A percentile compares a stretch with the other conserved stretches of the same genome.
phyloP scores from a whole-genome alignment of 2,888 invertebrate genomes.

The Ophion ellenae region DNA sequence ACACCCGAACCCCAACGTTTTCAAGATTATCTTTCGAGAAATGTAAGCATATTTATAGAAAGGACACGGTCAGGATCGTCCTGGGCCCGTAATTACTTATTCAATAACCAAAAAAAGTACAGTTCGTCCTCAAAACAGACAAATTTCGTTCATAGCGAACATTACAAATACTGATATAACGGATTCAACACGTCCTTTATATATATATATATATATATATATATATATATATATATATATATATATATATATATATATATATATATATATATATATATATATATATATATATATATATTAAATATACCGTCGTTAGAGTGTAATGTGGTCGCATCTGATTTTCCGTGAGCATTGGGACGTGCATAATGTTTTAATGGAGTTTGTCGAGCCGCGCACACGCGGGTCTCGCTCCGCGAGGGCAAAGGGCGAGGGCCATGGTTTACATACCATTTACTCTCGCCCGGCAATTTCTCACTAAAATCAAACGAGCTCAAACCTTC shows the following conservation, averaged over 20 bases:
- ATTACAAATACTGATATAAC: no score
- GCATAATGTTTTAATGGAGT: slow-evolving; percentile 84
- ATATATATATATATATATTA: slow-evolving; percentile 2
- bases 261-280: background rate
- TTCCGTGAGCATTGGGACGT: slow-evolving; percentile 84
- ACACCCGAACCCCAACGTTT: no score
- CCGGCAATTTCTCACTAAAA: slow-evolving; percentile 74
- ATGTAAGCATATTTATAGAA: no score
- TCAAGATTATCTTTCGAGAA: no score
- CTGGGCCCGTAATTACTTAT: no score
- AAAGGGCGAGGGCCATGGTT: slow-evolving; percentile 81
- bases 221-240: slow-evolving; percentile 12
- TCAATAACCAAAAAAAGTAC: no score
- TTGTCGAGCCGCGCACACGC: slow-evolving; percentile 78
- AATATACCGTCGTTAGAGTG: slow-evolving; percentile 43
- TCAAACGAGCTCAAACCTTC: slow-evolving; percentile 52
- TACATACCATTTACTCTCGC: slow-evolving; percentile 84
- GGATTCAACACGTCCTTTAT: no score
- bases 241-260: background rate
- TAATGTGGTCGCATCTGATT: slow-evolving; percentile 81
- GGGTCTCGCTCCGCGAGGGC: slow-evolving; percentile 71
- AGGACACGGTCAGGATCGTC: no score
- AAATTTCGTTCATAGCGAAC: no score
- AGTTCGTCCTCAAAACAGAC: no score
- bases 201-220: no score